Percentiles rank a stretch among this genome's conserved stretches.
These are phyloP conservation scores for Eublepharis macularius DNA, from an alignment of 2,113 vertebrate genomes.

Conservation along the genomic window DNA sequence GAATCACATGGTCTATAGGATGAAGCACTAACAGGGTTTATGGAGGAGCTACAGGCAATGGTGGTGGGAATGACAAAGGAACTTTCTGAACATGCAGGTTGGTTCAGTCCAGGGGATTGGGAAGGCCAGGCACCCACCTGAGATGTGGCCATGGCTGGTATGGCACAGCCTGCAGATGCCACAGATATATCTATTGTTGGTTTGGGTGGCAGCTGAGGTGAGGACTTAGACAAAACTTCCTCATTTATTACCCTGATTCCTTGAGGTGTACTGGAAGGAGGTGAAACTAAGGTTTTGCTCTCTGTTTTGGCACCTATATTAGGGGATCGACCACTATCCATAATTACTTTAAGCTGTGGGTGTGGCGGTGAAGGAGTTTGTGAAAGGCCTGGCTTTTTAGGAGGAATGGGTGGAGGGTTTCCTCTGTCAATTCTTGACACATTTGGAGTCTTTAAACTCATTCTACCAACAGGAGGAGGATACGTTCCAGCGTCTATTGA, in stretches of 20 bases:
- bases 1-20: slow-evolving; percentile 90
- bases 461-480: slow-evolving; percentile 71
- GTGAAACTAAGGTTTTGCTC: slow-evolving; percentile 76
- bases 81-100: slow-evolving; percentile 93
- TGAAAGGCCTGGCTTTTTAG: slow-evolving; percentile 98
- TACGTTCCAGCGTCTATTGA: slow-evolving; percentile 78
- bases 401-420: slow-evolving; percentile 97
- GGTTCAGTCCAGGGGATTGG: slow-evolving; percentile 80
- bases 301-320: slow-evolving; percentile 82
- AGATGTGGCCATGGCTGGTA: slow-evolving; percentile 95
- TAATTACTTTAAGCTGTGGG: slow-evolving; percentile 88
- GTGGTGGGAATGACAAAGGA: slow-evolving; percentile 85
- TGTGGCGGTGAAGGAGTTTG: slow-evolving; percentile 94
- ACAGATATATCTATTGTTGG: slow-evolving; percentile 94
- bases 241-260: slow-evolving; percentile 83
- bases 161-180: slow-evolving; percentile 82
- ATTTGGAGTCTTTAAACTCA: slow-evolving; percentile 86
- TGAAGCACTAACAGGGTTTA: slow-evolving; percentile 92
- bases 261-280: slow-evolving; percentile 79
- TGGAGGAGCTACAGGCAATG: slow-evolving; percentile 91
- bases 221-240: slow-evolving; percentile 84
- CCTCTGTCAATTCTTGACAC: slow-evolving; percentile 92
- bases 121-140: slow-evolving; percentile 96
- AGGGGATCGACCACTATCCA: slow-evolving; percentile 86
- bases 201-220: slow-evolving; percentile 98